Base-by-base conservation (phyloP, 2,888 invertebrate species). In the Amblyjoppa proteus region DNA sequence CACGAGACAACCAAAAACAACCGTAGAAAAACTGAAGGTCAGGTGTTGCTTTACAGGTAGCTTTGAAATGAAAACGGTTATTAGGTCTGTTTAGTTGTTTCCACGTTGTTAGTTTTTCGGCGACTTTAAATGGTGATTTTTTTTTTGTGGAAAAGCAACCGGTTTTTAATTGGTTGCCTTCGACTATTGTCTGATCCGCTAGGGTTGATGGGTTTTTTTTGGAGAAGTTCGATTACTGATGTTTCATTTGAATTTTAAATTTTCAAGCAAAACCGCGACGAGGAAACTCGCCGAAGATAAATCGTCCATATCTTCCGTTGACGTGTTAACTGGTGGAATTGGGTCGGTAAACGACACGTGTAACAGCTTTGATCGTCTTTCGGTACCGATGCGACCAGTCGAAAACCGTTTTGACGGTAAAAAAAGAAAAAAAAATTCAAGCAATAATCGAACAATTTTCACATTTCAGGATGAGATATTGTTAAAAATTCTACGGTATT, bases 381-480 rank as follows among this genome's bases (percentile, higher is more conserved):
- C 56, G 56, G 56, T 56, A 56, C 20, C 9, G 9, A 20, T 25
- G 9, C 9, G 9, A 16, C 9, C 25, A 20, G 7, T 3, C 9
- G 1, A 56, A 2, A 56, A 25, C 1, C 9, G 1, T 56, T 25
- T 56, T 3, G 1, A 3, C 25, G 92, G 93, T 93, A 89, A 31
- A 28, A 61, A 31, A 56, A 56, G 25, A 11, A 0, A n/a, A 56
- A 56, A 56, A 11, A 0, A n/a, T 20, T 1, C 9, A 25, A 9
- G 9, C 7, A 56, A 61, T 61, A 4, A 61, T 28, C 11, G 3
- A 0, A 13, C 11, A 31, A 28, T 31, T 28, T 61, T 11, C 13
- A 31, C 31, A 41, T 96, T 96, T 25, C 94, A 98, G 98, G 96
- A 97, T 92, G 98, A 98, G 95, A 96, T 98, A 3, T 95, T 98